phyloP scores from a whole-genome alignment of 2,113 vertebrate species.

The Pandion haliaetus region DNA sequence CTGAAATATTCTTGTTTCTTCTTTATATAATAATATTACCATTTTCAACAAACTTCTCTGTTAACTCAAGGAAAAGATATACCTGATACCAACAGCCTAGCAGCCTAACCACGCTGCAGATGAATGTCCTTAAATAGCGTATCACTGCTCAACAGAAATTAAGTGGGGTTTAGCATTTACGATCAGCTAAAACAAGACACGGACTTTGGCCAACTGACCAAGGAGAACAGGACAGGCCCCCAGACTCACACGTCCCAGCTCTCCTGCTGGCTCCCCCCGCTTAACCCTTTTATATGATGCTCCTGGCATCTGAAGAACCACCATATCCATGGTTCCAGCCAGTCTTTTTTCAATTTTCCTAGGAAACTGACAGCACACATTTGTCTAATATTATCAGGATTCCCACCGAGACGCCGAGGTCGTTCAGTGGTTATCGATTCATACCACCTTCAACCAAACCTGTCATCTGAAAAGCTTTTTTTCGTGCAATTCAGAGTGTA shows the following conservation, averaged over 20 bases:
- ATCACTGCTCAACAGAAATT: neutral
- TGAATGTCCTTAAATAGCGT: neutral
- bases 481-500: neutral
- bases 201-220: neutral
- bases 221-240: neutral
- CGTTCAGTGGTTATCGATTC: neutral
- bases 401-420: neutral
- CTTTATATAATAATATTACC: neutral
- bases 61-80: neutral
- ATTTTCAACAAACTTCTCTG: neutral
- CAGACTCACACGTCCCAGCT: accelerated
- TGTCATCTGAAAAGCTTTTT: neutral
- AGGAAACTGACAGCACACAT: neutral
- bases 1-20: neutral
- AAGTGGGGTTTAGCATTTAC: neutral
- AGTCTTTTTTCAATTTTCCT: neutral
- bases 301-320: neutral
- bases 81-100: neutral
- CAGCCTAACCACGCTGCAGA: neutral
- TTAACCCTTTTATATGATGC: accelerated
- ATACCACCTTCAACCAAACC: neutral
- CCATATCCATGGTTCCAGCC: neutral
- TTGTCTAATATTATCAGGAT: neutral
- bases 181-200: neutral
- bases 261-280: neutral